phyloP scores from a whole-genome alignment of 2,888 invertebrate species.

The Anthoptus insignis region DNA sequence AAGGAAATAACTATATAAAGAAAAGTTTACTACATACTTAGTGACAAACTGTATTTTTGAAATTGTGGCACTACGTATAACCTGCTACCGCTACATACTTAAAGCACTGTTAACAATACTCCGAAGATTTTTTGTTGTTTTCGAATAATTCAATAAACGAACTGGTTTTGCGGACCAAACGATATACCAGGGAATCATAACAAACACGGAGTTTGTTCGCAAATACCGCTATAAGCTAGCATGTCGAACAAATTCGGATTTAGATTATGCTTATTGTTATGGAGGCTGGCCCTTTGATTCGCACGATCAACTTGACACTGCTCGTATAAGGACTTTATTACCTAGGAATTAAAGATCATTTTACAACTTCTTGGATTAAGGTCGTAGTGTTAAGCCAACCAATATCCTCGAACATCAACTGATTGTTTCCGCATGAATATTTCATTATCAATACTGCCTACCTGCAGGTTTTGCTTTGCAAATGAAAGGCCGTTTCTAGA shows the following conservation, averaged over 20 bases:
- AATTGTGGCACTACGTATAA: no score
- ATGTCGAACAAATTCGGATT: slow-evolving; percentile 67
- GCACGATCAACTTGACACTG: slow-evolving; percentile 12
- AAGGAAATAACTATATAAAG: no score
- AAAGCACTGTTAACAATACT: no score
- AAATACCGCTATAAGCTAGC: slow-evolving; percentile 53
- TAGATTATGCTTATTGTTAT: slow-evolving; percentile 73
- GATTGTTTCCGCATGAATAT: slow-evolving; percentile 69
- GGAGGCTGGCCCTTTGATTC: slow-evolving; percentile 59
- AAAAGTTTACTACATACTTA: no score
- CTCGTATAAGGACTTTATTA: slow-evolving; percentile 49
- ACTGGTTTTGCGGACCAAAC: neutral
- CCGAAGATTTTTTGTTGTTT: no score
- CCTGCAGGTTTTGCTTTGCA: slow-evolving; percentile 25
- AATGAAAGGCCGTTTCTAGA: slow-evolving; percentile 11
- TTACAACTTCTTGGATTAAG: slow-evolving; percentile 39
- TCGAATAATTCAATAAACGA: neutral
- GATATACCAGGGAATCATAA: slow-evolving; percentile 51
- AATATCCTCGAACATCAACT: slow-evolving; percentile 56
- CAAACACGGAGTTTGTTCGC: slow-evolving; percentile 45
- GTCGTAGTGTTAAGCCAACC: slow-evolving; percentile 41
- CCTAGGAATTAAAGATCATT: slow-evolving; percentile 46
- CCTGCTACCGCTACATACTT: no score
- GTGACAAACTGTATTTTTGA: no score
- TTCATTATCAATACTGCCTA: slow-evolving; percentile 63